Conservation (phyloP, 2,888 invertebrate species). For the Quadroppia sp. region DNA sequence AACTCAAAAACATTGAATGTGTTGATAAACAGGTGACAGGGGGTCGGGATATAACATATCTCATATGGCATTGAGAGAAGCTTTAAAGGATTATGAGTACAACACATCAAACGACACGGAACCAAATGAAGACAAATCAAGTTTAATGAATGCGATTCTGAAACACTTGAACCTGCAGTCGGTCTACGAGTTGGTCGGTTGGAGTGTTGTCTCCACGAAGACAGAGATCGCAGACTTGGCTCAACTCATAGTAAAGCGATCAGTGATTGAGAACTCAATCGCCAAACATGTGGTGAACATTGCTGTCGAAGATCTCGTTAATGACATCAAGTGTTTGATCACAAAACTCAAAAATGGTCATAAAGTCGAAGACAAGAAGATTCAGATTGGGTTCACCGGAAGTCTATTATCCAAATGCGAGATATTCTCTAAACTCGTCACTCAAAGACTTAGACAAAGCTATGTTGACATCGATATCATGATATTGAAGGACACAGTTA, state of each 20-base stretch:
- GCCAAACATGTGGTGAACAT: slow-evolving; percentile 24
- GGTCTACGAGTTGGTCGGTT: slow-evolving; percentile 39
- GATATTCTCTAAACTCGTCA: not conserved
- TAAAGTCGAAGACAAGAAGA: not conserved
- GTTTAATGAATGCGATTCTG: slow-evolving; percentile 25
- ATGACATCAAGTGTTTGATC: slow-evolving; percentile 34
- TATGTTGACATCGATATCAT: not conserved
- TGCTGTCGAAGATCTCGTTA: slow-evolving; percentile 36
- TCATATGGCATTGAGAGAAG: slow-evolving; percentile 38
- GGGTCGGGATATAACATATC: slow-evolving; percentile 39
- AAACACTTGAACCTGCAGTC: slow-evolving; percentile 34
- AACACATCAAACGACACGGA: slow-evolving; percentile 18
- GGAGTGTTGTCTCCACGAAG: slow-evolving; percentile 39
- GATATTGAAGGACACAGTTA: slow-evolving; percentile 34
- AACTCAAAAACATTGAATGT: not conserved
- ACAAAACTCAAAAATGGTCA: not conserved
- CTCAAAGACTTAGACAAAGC: slow-evolving; percentile 15
- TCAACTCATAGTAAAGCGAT: slow-evolving; percentile 7
- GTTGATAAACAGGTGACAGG: slow-evolving; percentile 32
- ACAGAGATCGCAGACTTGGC: slow-evolving; percentile 39
- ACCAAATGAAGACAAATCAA: not conserved
- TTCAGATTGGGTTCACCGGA: slow-evolving; percentile 37
- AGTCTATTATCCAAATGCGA: slow-evolving; percentile 33
- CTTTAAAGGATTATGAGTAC: slow-evolving; percentile 36
- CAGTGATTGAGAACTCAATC: slow-evolving; percentile 10